Percentiles rank a stretch among this genome's conserved stretches.
Evolutionary conservation across 2,888 invertebrate genomes (phyloP).

Genomic region (Fabriciana adippe): DNA sequence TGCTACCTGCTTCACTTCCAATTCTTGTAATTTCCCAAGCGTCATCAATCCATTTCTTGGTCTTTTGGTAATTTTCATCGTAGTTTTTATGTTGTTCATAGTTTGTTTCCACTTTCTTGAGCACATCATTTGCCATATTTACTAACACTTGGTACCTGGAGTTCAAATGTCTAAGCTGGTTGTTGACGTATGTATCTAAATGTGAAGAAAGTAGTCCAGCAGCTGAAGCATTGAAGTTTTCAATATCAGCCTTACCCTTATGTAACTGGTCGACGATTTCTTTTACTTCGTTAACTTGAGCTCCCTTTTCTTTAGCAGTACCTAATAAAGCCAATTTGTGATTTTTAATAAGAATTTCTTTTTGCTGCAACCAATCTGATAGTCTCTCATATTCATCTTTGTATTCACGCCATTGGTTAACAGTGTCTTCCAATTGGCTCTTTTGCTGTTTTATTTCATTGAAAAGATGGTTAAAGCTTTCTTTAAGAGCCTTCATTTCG

Average conservation of each 20-base stretch:
- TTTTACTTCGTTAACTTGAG: conserved; percentile 91
- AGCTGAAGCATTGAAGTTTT: conserved; percentile 91
- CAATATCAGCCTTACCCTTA: conserved; percentile 91
- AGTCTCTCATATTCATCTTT: conserved; percentile 96
- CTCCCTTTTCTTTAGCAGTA: conserved; percentile 90
- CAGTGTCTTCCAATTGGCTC: conserved; percentile 90
- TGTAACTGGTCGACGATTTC: conserved; percentile 88
- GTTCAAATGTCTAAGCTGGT: conserved; percentile 92
- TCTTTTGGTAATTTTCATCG: conserved; percentile 87
- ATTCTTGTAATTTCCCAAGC: conserved; percentile 91
- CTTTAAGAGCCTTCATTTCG: conserved; percentile 92
- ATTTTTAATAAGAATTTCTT: conserved; percentile 94
- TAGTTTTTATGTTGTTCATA: conserved; percentile 92
- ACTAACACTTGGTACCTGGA: conserved; percentile 94
- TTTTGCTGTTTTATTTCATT: conserved; percentile 93
- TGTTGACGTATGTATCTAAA: conserved; percentile 92
- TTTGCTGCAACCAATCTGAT: conserved; percentile 96
- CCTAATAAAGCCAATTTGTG: conserved; percentile 92
- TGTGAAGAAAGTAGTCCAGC: conserved; percentile 90
- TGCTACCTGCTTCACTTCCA: conserved; percentile 89
- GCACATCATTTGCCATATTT: conserved; percentile 93
- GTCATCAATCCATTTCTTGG: conserved; percentile 92
- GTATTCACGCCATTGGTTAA: conserved; percentile 93
- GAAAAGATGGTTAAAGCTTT: conserved; percentile 92
- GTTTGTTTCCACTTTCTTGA: conserved; percentile 95